These are phyloP conservation scores for Nasonia vitripennis DNA, from an alignment of 1,140 invertebrate genomes.

Conservation along the genomic window DNA sequence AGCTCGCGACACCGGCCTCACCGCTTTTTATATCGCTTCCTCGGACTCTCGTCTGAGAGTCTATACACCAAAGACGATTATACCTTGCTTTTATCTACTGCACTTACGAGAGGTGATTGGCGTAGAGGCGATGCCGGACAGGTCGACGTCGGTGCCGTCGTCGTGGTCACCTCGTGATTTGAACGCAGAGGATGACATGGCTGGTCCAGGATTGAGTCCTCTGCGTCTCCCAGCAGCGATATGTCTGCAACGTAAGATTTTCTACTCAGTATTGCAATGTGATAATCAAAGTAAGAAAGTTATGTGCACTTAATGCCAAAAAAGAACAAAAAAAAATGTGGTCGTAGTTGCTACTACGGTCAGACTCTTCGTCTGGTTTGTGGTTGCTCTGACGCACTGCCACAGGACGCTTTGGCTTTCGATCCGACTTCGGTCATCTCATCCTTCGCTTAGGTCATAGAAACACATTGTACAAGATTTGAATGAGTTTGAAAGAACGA, in stretches of 20 bases:
- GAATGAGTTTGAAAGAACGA: too few relatives aligned
- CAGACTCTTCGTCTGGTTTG: too few relatives aligned
- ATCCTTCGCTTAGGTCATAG: too few relatives aligned
- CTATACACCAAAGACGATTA: background rate
- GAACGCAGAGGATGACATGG: constrained; percentile 48
- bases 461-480: too few relatives aligned
- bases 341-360: too few relatives aligned
- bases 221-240: constrained; percentile 69
- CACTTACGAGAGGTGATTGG: constrained; percentile 80
- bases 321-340: too few relatives aligned
- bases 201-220: constrained; percentile 68
- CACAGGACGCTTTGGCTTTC: too few relatives aligned
- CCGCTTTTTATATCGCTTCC: constrained; percentile 16
- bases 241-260: constrained; percentile 64
- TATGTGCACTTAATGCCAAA: background rate
- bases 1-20: background rate
- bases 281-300: background rate
- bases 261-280: background rate
- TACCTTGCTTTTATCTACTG: background rate
- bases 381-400: too few relatives aligned
- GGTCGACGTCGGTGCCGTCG: constrained; percentile 68
- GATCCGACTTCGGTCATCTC: too few relatives aligned
- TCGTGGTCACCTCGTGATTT: background rate
- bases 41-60: constrained; percentile 6
- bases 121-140: constrained; percentile 76